Conservation (phyloP, 23 tunicate species). For the Ascidia mentula region DNA sequence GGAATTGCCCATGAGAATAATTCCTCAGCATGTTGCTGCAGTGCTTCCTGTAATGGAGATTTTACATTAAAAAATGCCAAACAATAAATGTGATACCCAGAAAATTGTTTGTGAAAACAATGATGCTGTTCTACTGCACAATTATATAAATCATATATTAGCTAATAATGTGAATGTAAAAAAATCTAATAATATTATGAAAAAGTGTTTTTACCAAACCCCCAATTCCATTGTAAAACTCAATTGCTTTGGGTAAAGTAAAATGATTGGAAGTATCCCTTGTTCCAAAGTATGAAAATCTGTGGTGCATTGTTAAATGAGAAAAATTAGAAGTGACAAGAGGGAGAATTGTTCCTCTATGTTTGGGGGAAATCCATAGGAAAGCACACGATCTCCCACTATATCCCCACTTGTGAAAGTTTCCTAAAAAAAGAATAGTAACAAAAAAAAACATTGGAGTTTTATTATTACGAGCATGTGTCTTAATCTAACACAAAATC, state of each 20-base stretch:
- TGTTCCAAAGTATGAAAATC: slow-evolving; percentile 65
- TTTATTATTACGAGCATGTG: no score
- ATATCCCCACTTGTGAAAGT: slow-evolving; percentile 91
- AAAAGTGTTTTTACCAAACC: slow-evolving; percentile 74
- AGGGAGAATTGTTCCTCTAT: slow-evolving; percentile 40
- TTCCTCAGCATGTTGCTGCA: slow-evolving; percentile 34
- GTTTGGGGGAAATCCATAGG: slow-evolving; percentile 59
- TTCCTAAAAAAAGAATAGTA: no score
- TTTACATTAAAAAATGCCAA: no score
- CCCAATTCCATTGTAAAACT: slow-evolving; percentile 67
- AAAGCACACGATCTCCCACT: slow-evolving; percentile 64
- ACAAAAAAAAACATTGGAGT: no score
- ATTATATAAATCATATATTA: no score
- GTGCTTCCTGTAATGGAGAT: slow-evolving; percentile 45
- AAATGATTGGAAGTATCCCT: slow-evolving; percentile 53
- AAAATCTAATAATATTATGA: no score
- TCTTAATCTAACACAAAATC: no score
- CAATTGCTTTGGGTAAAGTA: slow-evolving; percentile 43
- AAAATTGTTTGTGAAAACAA: no score
- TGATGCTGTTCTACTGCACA: no score
- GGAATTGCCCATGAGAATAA: slow-evolving; percentile 47
- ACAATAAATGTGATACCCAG: no score
- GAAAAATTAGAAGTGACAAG: slow-evolving; percentile 49
- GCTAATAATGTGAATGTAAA: no score
- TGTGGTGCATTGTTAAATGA: slow-evolving; percentile 35